These are phyloP conservation scores for Poeciliopsis turrubarensis DNA, from an alignment of 2,113 vertebrate species.

Conservation along the genomic window DNA sequence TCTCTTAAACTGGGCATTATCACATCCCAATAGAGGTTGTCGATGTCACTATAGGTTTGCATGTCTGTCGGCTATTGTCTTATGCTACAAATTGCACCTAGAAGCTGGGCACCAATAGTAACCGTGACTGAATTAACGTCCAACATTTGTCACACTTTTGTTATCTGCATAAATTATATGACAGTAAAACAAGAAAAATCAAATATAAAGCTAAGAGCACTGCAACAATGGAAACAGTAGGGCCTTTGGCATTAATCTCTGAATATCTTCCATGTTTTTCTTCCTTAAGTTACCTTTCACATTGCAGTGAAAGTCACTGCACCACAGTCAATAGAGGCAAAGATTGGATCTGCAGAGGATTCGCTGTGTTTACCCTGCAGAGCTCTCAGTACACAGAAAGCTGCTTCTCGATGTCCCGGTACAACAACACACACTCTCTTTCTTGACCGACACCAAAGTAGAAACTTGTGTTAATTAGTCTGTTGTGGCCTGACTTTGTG, in stretches of 20 bases:
- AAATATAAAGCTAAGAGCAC: background rate
- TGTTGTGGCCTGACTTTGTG: slow-evolving; percentile 45
- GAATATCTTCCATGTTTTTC: background rate
- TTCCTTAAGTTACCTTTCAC: slow-evolving; percentile 28
- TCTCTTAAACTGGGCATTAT: background rate
- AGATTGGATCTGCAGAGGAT: slow-evolving; percentile 26
- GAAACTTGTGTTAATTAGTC: slow-evolving; percentile 70
- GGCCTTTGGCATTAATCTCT: background rate
- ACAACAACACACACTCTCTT: slow-evolving; percentile 25
- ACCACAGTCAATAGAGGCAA: slow-evolving; percentile 6
- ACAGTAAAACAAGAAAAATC: background rate
- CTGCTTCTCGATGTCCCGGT: slow-evolving; percentile 29
- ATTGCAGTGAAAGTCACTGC: slow-evolving; percentile 3
- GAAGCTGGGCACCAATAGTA: background rate
- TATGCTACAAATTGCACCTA: background rate
- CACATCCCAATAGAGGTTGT: slow-evolving; percentile 5
- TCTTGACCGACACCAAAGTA: slow-evolving; percentile 62
- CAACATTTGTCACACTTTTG: background rate
- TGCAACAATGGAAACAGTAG: background rate
- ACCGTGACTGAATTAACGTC: background rate
- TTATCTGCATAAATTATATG: background rate
- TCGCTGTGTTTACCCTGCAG: slow-evolving; percentile 51
- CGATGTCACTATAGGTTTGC: background rate
- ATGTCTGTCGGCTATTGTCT: background rate
- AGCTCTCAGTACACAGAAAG: slow-evolving; percentile 48